Evolutionary conservation across 2,113 vertebrate species (phyloP), one percentile per base, ranked within the genome.

Genomic region (Rhea americana): DNA sequence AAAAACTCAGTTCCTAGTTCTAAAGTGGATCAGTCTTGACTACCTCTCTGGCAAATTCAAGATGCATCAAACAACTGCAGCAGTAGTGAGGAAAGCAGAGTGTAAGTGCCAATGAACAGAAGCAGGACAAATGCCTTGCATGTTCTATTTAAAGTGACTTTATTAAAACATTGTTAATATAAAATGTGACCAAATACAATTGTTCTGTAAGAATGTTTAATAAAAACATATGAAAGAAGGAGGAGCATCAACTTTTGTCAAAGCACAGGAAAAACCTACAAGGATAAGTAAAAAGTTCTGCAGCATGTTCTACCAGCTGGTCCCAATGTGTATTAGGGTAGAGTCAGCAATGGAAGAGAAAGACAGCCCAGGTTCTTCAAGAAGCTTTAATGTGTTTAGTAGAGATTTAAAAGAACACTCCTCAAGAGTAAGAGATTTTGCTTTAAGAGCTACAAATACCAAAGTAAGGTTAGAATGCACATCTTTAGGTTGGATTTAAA

Each of bases 161-260:
- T 98, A 98, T 98, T 98, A 97, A 98, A 98, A 96, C 94, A 94
- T 95, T 85, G 84, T 96, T 97, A 96, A 96, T 98, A 98, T 90
- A 98, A 98, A 98, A 98, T 96, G 97, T 94, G 95, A 96, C 92
- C 95, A 94, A 96, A 85, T 97, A 98, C 93, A 97, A 96, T 96
- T 92, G 77, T 25, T 96, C 93, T 74, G 83, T 97, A 98, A 97
- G 97, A 98, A 97, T 93, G 73, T 91, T 94, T 96, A 95, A 88
- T 91, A 97, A 98, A 98, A 50, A 91, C 92, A 85, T 97, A 97
- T 83, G 95, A 95, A 97, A 97, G 97, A 96, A 97, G 96, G 90
- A 91, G 85, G 71, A 84, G 67, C 72, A 50, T 94, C 90, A 92
- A 93, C 83, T 94, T 86, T 95, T 82, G 71, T 94, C 90, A 94